Percentiles rank a stretch among this genome's conserved stretches.
Evolutionary conservation across 2,113 vertebrate species (phyloP).

Genomic region (Protobothrops mucrosquamatus): DNA sequence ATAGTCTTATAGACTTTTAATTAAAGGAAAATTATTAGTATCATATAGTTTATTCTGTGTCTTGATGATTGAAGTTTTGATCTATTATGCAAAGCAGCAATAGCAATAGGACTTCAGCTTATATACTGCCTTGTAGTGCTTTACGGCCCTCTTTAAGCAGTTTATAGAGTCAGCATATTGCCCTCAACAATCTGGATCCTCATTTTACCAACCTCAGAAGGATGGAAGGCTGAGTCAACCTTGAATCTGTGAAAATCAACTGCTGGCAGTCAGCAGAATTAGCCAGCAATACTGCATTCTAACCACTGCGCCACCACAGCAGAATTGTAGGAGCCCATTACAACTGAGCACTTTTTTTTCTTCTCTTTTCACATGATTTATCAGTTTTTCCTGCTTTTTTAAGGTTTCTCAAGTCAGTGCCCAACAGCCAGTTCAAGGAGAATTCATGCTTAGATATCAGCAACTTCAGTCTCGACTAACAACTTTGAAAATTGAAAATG

Average conservation of each 20-base stretch:
- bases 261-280: background rate
- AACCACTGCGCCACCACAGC: background rate
- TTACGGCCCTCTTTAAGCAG: background rate
- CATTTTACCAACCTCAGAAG: background rate
- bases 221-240: background rate
- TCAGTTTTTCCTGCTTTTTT: slow-evolving; percentile 48
- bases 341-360: fast-evolving
- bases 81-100: slow-evolving; percentile 9
- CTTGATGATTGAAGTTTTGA: background rate
- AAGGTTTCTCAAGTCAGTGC: slow-evolving; percentile 94
- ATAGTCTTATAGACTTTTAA: background rate
- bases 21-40: background rate
- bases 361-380: slow-evolving; percentile 11
- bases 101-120: background rate
- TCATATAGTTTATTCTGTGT: slow-evolving; percentile 14
- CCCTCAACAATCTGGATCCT: background rate
- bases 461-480: slow-evolving; percentile 93
- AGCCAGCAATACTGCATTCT: background rate
- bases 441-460: slow-evolving; percentile 92
- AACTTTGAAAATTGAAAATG: slow-evolving; percentile 95
- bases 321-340: background rate
- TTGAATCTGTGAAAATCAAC: background rate
- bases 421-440: slow-evolving; percentile 90
- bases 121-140: background rate
- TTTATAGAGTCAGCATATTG: background rate